Conservation (phyloP, 1,140 invertebrate genomes). For the Ceratina calcarata region DNA sequence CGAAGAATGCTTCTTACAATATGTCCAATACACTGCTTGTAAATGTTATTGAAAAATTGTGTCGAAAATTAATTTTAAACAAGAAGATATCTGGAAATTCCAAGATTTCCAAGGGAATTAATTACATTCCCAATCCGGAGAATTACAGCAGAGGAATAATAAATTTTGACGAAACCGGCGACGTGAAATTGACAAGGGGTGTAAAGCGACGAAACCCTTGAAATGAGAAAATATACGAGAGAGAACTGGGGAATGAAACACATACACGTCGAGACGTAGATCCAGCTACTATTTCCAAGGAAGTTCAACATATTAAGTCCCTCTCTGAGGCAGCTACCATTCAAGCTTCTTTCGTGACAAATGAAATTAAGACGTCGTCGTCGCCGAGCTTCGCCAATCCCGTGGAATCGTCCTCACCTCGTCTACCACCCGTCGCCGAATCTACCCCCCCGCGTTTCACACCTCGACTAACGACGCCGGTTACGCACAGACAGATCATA, state of each 20-base stretch:
- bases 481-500: background rate
- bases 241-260: slow-evolving; percentile 11
- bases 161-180: background rate
- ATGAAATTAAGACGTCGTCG: slow-evolving; percentile 7
- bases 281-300: background rate
- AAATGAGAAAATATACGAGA: slow-evolving; percentile 19
- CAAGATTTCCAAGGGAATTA: background rate
- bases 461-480: background rate
- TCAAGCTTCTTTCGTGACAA: slow-evolving; percentile 3
- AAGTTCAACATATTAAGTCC: slow-evolving; percentile 8
- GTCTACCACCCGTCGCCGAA: no score
- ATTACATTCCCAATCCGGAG: background rate
- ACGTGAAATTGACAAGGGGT: slow-evolving; percentile 17
- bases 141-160: background rate
- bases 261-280: background rate
- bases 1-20: no score
- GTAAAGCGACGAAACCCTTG: background rate
- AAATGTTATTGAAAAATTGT: no score
- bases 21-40: no score
- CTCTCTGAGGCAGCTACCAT: no score
- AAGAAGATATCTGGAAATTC: background rate
- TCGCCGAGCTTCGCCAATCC: background rate
- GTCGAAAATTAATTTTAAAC: background rate
- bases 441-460: background rate
- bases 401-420: background rate